phyloP scores from a whole-genome alignment of 2,113 vertebrate species.

The Tragelaphus strepsiceros region DNA sequence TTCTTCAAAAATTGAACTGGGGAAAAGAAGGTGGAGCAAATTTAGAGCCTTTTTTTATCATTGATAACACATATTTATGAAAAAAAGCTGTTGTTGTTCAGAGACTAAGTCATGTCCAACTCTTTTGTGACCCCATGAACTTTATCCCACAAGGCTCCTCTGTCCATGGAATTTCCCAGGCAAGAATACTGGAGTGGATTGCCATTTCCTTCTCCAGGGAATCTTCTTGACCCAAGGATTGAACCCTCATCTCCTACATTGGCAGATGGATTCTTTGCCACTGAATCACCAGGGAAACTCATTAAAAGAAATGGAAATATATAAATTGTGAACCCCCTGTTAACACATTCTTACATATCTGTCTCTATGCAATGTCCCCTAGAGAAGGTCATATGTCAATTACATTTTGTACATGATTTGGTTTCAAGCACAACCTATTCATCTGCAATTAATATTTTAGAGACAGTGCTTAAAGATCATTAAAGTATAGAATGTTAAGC shows the following conservation, averaged over 20 bases:
- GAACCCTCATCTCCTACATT: background rate
- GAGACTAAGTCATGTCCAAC: background rate
- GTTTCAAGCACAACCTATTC: background rate
- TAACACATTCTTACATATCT: background rate
- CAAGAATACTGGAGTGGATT: background rate
- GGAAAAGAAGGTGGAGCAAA: background rate
- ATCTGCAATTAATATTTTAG: constrained; percentile 8
- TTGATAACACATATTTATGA: background rate
- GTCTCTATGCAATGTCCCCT: background rate
- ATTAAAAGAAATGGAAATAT: background rate
- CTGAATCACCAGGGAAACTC: background rate
- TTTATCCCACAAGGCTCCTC: background rate
- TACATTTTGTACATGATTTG: background rate
- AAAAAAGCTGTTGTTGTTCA: background rate
- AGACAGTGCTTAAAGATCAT: background rate
- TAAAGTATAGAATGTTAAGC: background rate
- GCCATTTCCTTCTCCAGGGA: background rate
- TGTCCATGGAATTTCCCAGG: background rate
- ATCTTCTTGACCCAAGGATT: background rate
- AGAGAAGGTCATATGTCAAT: background rate
- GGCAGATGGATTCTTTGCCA: background rate
- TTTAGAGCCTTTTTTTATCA: background rate
- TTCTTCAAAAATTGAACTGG: background rate
- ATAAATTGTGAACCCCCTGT: background rate
- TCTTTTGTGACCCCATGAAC: background rate